Percentiles rank a stretch among this genome's conserved stretches.
Evolutionary conservation across 2,113 vertebrate species (phyloP).

Genomic region (Phalacrocorax carbo): DNA sequence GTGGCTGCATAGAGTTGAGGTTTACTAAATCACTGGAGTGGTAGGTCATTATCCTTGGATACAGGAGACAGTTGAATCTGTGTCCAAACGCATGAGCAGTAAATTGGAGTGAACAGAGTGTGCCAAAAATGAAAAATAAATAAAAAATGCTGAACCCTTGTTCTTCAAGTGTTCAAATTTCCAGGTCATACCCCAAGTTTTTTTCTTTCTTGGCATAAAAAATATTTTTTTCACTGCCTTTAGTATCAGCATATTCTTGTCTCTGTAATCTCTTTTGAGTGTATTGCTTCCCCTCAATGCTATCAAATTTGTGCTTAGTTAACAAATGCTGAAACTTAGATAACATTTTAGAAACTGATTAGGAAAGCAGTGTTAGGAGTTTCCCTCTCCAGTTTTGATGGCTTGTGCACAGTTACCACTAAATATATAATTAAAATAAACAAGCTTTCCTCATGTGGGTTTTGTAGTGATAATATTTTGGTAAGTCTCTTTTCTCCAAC

Average conservation of each 20-base stretch:
- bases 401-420: neutral
- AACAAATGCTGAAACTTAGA: conserved; percentile 37
- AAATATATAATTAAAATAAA: conserved; percentile 11
- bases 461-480: neutral
- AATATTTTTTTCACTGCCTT: conserved; percentile 37
- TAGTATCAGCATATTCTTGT: conserved; percentile 66
- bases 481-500: neutral
- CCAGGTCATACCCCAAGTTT: conserved; percentile 63
- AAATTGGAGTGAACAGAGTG: conserved; percentile 47
- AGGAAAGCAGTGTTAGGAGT: conserved; percentile 13
- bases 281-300: conserved; percentile 50
- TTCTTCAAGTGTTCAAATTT: conserved; percentile 53
- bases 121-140: conserved; percentile 50
- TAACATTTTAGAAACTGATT: conserved; percentile 46
- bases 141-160: conserved; percentile 56
- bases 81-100: conserved; percentile 62
- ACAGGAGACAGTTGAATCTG: conserved; percentile 66
- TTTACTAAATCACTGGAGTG: conserved; percentile 74
- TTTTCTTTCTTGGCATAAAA: conserved; percentile 59
- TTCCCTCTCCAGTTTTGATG: neutral
- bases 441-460: neutral
- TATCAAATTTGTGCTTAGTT: conserved; percentile 56
- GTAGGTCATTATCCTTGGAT: conserved; percentile 71
- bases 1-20: conserved; percentile 44
- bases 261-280: conserved; percentile 48